Percentiles rank a stretch among this genome's conserved stretches.
These are phyloP conservation scores for Patella depressa DNA, from an alignment of 2,888 invertebrate species.

Conservation along the genomic window DNA sequence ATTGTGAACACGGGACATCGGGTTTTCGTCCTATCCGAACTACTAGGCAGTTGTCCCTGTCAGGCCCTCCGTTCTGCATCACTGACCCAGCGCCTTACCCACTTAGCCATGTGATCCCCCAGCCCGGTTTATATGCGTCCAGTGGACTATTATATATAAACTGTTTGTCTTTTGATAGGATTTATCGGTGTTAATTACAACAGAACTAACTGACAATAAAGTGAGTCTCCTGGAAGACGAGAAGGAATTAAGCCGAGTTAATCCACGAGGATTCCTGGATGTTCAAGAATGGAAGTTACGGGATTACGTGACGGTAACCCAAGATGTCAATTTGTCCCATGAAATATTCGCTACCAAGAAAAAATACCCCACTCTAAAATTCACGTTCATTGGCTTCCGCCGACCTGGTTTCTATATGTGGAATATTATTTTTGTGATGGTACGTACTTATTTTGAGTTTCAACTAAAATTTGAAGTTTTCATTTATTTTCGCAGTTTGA, in stretches of 20 bases:
- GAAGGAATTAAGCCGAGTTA: conserved; percentile 62
- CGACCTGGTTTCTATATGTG: conserved; percentile 68
- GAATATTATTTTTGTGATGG: conserved; percentile 69
- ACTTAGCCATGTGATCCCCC: too few relatives aligned
- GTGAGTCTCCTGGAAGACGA: conserved; percentile 65
- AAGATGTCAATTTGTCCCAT: conserved; percentile 22
- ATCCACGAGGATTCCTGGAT: conserved; percentile 65
- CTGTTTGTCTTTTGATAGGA: conserved; percentile 44
- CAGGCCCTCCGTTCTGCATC: too few relatives aligned
- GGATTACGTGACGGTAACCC: conserved; percentile 51
- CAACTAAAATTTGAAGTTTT: too few relatives aligned
- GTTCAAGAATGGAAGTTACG: conserved; percentile 67
- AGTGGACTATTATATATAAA: too few relatives aligned
- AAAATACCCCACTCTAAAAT: conserved; percentile 62
- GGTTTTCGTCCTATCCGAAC: too few relatives aligned
- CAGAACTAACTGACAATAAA: conserved; percentile 59
- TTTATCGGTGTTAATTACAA: conserved; percentile 62
- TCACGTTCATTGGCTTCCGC: conserved; percentile 63
- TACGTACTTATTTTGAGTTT: conserved; percentile 30
- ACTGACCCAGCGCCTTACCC: too few relatives aligned
- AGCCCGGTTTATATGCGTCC: too few relatives aligned
- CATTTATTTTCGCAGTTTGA: too few relatives aligned
- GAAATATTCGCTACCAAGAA: conserved; percentile 46
- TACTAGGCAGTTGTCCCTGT: too few relatives aligned
- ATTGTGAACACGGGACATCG: too few relatives aligned